Evolutionary conservation across 1,140 invertebrate species (phyloP).

Genomic region (Diprion similis): DNA sequence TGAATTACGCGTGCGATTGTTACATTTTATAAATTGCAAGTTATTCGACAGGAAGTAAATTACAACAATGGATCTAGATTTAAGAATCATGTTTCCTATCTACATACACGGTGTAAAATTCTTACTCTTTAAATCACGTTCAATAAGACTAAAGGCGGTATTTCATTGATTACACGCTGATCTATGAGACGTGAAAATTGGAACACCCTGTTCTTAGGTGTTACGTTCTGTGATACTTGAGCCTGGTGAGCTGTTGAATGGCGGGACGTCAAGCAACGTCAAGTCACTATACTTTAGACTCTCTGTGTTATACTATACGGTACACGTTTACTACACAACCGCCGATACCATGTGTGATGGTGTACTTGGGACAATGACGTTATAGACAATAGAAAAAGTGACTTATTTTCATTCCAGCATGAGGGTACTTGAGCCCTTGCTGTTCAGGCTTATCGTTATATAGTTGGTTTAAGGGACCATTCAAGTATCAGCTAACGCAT

Average conservation of each 20-base stretch:
- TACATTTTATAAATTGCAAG: not conserved
- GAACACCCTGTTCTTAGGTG: not conserved
- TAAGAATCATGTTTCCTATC: not conserved
- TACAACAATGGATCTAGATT: not conserved
- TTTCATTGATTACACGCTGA: not conserved
- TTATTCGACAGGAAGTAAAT: not conserved
- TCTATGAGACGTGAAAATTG: not conserved
- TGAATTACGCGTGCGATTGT: not conserved
- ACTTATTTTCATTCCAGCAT: not conserved
- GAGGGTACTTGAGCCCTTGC: not conserved
- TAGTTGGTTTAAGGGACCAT: no score
- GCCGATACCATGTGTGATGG: not conserved
- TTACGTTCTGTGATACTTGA: slow-evolving; percentile 1
- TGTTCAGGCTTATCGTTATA: not conserved
- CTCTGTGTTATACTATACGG: not conserved
- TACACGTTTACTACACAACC: not conserved
- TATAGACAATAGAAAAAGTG: not conserved
- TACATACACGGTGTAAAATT: not conserved
- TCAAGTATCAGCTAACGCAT: no score
- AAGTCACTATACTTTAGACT: not conserved
- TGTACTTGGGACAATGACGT: not conserved
- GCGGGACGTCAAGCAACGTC: not conserved
- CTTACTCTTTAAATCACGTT: not conserved
- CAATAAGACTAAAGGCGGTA: not conserved
- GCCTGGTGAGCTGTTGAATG: not conserved